Evolutionary conservation across 2,888 invertebrate species (phyloP).

Genomic region (Caenorhabditis auriculariae): DNA sequence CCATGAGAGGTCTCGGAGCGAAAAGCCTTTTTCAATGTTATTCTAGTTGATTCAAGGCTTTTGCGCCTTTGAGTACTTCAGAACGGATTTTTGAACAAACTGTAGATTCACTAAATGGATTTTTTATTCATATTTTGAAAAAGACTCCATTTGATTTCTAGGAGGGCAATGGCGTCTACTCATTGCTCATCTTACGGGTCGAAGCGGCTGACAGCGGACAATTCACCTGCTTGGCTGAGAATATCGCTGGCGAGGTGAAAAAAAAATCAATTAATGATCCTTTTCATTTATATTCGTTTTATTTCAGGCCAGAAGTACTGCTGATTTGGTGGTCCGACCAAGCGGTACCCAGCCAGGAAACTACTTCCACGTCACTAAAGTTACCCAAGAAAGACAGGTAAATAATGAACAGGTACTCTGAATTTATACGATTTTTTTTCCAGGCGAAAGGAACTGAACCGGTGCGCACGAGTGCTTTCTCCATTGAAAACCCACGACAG

Average conservation of each 20-base stretch:
- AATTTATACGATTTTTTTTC: background rate
- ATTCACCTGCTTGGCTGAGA: conserved; percentile 88
- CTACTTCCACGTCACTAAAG: conserved; percentile 62
- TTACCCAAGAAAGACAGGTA: conserved; percentile 60
- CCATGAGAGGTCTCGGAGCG: no score
- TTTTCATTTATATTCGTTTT: background rate
- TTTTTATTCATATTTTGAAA: conserved; percentile 5
- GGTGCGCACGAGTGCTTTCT: conserved; percentile 32
- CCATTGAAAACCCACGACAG: conserved; percentile 44
- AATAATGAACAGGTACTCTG: background rate
- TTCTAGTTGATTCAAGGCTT: no score
- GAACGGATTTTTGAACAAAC: no score
- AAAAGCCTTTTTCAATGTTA: no score
- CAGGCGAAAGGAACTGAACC: conserved; percentile 39
- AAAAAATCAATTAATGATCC: background rate
- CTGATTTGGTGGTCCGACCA: conserved; percentile 77
- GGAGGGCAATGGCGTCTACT: conserved; percentile 66
- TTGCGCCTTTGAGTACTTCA: no score
- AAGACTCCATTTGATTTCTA: conserved; percentile 22
- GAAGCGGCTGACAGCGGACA: conserved; percentile 97
- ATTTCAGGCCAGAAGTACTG: conserved; percentile 40
- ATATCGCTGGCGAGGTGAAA: conserved; percentile 82
- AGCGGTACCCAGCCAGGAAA: conserved; percentile 54
- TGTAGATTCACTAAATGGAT: background rate
- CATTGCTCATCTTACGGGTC: conserved; percentile 82